Evolutionary conservation across 2,888 invertebrate genomes (phyloP).

Genomic region (Frankliniella intonsa): DNA sequence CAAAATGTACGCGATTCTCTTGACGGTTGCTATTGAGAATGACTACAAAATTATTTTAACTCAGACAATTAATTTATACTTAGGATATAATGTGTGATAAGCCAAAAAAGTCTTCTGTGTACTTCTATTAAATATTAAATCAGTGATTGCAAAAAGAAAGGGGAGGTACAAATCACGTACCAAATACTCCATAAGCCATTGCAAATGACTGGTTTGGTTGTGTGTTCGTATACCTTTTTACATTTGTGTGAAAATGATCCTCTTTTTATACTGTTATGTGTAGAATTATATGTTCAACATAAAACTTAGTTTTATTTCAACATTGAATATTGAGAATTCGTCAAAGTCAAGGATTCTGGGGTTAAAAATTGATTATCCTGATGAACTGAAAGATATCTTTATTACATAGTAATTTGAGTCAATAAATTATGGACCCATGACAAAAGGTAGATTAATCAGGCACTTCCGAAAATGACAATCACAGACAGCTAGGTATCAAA

Average conservation of each 20-base stretch:
- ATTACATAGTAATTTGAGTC: no score
- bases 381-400: no score
- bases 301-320: neutral
- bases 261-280: no score
- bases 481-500: neutral
- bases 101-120: neutral
- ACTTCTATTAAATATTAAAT: neutral
- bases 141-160: neutral
- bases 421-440: neutral
- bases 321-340: no score
- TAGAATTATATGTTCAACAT: neutral
- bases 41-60: neutral
- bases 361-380: no score
- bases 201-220: no score
- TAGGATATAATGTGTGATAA: neutral
- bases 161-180: no score
- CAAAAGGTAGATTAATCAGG: neutral
- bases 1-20: neutral
- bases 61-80: slow-evolving; percentile 8
- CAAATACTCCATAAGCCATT: no score
- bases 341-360: neutral
- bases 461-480: neutral
- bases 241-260: no score
- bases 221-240: no score
- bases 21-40: neutral